A percentile compares a stretch with the other conserved stretches of the same genome.
phyloP scores from a whole-genome alignment of 2,113 vertebrate species.

The Aramus guarauna region DNA sequence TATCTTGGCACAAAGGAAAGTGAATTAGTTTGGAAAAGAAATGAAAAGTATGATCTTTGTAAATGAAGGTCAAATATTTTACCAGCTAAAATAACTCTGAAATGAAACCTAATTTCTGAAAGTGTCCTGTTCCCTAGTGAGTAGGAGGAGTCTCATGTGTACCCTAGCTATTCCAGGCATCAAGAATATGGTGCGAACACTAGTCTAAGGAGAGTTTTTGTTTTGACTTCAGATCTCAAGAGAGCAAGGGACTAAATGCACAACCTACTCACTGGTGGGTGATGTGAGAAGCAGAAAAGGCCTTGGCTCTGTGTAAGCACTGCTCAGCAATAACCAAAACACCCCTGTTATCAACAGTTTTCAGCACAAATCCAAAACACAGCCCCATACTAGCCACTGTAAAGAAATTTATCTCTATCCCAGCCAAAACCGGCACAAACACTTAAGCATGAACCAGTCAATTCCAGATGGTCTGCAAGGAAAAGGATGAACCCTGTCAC shows the following conservation, averaged over 20 bases:
- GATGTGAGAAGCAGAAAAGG: no score
- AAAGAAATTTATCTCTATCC: no score
- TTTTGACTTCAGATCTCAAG: not conserved
- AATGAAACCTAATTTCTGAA: not conserved
- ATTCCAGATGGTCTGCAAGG: not conserved
- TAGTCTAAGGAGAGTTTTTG: not conserved
- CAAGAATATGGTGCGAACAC: not conserved
- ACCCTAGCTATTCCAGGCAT: not conserved
- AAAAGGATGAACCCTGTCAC: not conserved
- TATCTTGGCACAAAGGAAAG: not conserved
- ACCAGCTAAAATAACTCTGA: not conserved
- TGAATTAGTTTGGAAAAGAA: not conserved
- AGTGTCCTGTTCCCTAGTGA: not conserved
- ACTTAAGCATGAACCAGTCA: not conserved
- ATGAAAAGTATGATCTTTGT: not conserved
- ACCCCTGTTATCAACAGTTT: no score
- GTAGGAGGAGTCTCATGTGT: not conserved
- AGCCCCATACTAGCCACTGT: no score
- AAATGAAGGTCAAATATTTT: not conserved
- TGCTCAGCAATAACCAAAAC: no score
- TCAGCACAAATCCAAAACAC: no score
- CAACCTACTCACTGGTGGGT: not conserved
- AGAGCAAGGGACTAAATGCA: not conserved
- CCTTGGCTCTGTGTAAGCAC: no score
- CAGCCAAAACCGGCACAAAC: no score